Evolutionary conservation across 2,113 vertebrate genomes (phyloP).

Genomic region (Triplophysa rosa): DNA sequence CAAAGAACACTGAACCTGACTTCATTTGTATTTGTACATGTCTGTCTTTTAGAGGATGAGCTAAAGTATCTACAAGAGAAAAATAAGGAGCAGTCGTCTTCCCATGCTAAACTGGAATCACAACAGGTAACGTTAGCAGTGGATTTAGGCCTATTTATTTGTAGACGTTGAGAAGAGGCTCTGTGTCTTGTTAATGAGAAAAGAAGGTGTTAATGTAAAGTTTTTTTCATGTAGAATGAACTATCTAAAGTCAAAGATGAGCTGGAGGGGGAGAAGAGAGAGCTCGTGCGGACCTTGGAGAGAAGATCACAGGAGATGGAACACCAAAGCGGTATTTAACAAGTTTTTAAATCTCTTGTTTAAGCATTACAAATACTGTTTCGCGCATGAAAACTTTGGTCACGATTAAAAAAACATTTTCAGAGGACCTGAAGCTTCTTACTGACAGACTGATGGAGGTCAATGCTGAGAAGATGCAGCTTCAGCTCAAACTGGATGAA

Average conservation of each 20-base stretch:
- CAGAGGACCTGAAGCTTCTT: constrained; percentile 89
- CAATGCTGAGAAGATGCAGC: constrained; percentile 82
- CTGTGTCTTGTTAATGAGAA: neutral
- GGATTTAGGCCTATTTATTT: neutral
- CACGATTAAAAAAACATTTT: neutral
- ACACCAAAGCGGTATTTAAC: constrained; percentile 83
- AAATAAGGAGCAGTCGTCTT: constrained; percentile 81
- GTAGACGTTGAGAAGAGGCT: neutral
- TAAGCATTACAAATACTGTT: neutral
- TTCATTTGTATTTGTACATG: neutral
- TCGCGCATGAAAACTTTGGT: neutral
- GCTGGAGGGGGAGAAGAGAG: constrained; percentile 90
- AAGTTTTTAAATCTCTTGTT: neutral
- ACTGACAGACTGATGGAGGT: constrained; percentile 88
- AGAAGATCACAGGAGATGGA: constrained; percentile 87
- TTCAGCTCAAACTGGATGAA: constrained; percentile 91
- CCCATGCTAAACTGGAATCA: constrained; percentile 71
- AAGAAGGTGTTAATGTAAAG: neutral
- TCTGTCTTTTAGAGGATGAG: constrained; percentile 74
- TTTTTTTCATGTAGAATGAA: constrained; percentile 69
- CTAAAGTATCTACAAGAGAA: constrained; percentile 79
- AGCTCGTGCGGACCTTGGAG: constrained; percentile 87
- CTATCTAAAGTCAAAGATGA: constrained; percentile 87
- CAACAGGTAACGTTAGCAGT: constrained; percentile 74
- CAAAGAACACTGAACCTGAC: neutral